A percentile compares a stretch with the other conserved stretches of the same genome.
Evolutionary conservation across 2,113 vertebrate species (phyloP).

Genomic region (Camelus dromedarius): DNA sequence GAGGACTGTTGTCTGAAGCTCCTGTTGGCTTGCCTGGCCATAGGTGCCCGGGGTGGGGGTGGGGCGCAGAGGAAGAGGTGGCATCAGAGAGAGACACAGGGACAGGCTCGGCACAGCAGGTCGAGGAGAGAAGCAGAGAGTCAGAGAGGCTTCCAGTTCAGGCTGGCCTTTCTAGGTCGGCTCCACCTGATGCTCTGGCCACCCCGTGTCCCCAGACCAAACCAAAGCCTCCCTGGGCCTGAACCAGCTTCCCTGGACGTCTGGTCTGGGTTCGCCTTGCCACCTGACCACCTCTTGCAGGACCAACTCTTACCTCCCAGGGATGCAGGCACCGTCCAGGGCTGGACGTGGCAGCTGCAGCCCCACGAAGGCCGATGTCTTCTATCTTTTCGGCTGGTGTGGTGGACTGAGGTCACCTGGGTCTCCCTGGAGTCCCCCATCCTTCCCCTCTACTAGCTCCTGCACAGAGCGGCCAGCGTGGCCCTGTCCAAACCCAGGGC

Average conservation of each 20-base stretch:
- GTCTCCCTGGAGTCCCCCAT: not conserved
- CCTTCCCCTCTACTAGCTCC: not conserved
- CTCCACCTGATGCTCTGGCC: not conserved
- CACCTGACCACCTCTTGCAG: not conserved
- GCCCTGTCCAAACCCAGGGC: not conserved
- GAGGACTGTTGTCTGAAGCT: not conserved
- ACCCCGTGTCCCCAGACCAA: not conserved
- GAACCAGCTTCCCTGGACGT: not conserved
- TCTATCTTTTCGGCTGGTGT: not conserved
- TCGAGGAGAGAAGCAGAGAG: not conserved
- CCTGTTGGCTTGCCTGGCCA: not conserved
- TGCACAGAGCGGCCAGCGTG: not conserved
- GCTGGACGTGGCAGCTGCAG: not conserved
- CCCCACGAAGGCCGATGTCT: not conserved
- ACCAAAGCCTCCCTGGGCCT: not conserved
- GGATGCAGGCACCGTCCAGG: accelerated
- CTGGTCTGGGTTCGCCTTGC: not conserved
- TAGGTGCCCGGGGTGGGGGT: not conserved
- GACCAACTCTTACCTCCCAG: not conserved
- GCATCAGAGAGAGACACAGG: not conserved
- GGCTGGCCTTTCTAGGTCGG: not conserved
- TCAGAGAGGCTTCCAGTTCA: not conserved
- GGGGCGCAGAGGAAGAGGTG: not conserved
- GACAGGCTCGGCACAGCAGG: too few species aligned
- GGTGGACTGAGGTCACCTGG: accelerated